Base-by-base conservation (phyloP, 2,888 invertebrate species). In the Caenorhabditis sulstoni region DNA sequence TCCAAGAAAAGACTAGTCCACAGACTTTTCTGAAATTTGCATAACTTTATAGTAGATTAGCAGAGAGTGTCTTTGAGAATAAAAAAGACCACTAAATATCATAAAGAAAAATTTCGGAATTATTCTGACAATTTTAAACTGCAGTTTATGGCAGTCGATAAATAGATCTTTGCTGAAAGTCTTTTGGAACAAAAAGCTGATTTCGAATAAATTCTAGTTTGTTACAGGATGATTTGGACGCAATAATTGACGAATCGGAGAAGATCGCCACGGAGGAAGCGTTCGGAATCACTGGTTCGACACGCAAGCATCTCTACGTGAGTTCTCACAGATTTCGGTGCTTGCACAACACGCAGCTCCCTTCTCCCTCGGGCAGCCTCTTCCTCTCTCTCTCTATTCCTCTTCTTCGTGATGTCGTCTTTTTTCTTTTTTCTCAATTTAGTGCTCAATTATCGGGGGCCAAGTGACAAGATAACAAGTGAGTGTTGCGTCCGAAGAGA, bases 241-340 rank as follows among this genome's bases (percentile, higher is more conserved):
- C n/a, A 18, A 39, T 62, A 18, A 76, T 76, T n/a, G 77, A 77
- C 22, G 50, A 35, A 9, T 45, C 58, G n/a, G 68, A 70, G 20
- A 57, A 70, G 44, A 70, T 65, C 9, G 70, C 68, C 18, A 70
- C 70, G 14, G 64, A 68, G 18, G 29, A 70, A 20, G 77, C 77
- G 3, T 77, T 77, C 22, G 77, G 77, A 39, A 41, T 77, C 47
- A 49, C 14, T 20, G 29, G 57, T 1, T 16, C 37, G 8, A 49
- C 8, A 8, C 45, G 57, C 23, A 64, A 57, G 37, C 71, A 71
- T 58, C 35, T 74, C n/a, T 52, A 14, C 52, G 73, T 74, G 23
- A 74, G 71, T 64, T 55, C 39, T n/a, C 0, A 14, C n/a, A 29
- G 29, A 29, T 29, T 29, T 7, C 29, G 29, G 29, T 7, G 29